Percentiles rank a stretch among this genome's conserved stretches.
Evolutionary conservation across 2,797 vertebrate genomes (phyloP).

Genomic region (Perodicticus potto): DNA sequence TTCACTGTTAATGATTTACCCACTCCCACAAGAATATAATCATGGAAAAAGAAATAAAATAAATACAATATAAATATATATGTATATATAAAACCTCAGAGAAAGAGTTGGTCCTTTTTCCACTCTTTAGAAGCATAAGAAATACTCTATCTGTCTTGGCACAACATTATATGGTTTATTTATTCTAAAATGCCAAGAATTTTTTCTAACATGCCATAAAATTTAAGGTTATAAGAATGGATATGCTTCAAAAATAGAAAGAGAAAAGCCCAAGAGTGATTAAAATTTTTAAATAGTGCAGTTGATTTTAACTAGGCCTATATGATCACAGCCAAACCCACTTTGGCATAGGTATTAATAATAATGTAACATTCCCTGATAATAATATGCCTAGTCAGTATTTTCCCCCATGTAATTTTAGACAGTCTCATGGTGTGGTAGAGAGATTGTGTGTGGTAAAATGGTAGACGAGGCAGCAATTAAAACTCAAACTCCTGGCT

Average conservation of each 20-base stretch:
- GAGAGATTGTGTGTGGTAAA: conserved; percentile 63
- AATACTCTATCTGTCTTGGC: conserved; percentile 77
- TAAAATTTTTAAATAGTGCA: conserved; percentile 75
- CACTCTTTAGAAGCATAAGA: conserved; percentile 78
- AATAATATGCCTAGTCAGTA: conserved; percentile 68
- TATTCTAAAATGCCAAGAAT: conserved; percentile 77
- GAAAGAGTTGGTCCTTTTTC: conserved; percentile 74
- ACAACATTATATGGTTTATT: conserved; percentile 75
- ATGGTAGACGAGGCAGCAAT: conserved; percentile 58
- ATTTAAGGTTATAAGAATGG: conserved; percentile 73
- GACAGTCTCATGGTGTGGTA: conserved; percentile 13
- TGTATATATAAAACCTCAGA: conserved; percentile 68
- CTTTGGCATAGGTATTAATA: conserved; percentile 61
- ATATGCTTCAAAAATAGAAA: conserved; percentile 78
- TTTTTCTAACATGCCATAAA: conserved; percentile 80
- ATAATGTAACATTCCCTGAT: conserved; percentile 65
- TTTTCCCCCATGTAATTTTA: conserved; percentile 70
- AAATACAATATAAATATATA: conserved; percentile 76
- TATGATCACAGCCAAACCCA: conserved; percentile 63
- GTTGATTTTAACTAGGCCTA: conserved; percentile 73
- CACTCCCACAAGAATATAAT: conserved; percentile 74
- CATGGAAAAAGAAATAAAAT: conserved; percentile 83
- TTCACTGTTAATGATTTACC: conserved; percentile 76
- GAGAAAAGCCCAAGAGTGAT: conserved; percentile 77
- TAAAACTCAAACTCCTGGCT: conserved; percentile 59